Conservation (phyloP, 1,140 invertebrate genomes). For the Micrasema minimum region DNA sequence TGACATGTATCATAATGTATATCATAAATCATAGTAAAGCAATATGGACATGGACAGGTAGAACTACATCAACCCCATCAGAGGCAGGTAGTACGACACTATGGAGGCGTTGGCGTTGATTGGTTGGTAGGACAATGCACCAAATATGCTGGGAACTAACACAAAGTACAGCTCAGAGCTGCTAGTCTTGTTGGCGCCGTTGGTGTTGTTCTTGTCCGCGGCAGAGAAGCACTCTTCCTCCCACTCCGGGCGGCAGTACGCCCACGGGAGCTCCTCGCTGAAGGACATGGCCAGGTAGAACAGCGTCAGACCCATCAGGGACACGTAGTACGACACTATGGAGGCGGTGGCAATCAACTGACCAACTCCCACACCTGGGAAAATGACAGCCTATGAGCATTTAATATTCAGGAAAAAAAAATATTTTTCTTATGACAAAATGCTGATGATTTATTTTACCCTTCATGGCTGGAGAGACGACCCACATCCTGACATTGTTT, state of each 20-base stretch:
- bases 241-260: slow-evolving; percentile 73
- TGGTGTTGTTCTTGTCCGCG: slow-evolving; percentile 52
- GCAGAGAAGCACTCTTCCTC: slow-evolving; percentile 59
- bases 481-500: slow-evolving; percentile 75
- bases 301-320: slow-evolving; percentile 81
- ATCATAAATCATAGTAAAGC: too few relatives aligned
- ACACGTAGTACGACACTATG: slow-evolving; percentile 82
- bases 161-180: slow-evolving; percentile 64
- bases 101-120: slow-evolving; percentile 78
- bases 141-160: slow-evolving; percentile 55
- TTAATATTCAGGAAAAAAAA: slow-evolving; percentile 3
- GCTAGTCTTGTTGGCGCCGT: slow-evolving; percentile 55
- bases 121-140: too few relatives aligned
- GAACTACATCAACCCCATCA: slow-evolving; percentile 82
- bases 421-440: background rate
- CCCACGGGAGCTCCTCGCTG: slow-evolving; percentile 73
- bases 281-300: slow-evolving; percentile 79
- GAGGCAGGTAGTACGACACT: slow-evolving; percentile 81
- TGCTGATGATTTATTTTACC: slow-evolving; percentile 59
- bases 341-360: slow-evolving; percentile 79
- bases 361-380: slow-evolving; percentile 80
- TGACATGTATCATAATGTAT: too few relatives aligned
- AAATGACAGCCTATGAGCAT: slow-evolving; percentile 49
- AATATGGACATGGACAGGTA: slow-evolving; percentile 76
- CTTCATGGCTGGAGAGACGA: slow-evolving; percentile 71